Evolutionary conservation across 2,888 invertebrate species (phyloP), one percentile per base, ranked within the genome.

Genomic region (Tetragnatha montana): DNA sequence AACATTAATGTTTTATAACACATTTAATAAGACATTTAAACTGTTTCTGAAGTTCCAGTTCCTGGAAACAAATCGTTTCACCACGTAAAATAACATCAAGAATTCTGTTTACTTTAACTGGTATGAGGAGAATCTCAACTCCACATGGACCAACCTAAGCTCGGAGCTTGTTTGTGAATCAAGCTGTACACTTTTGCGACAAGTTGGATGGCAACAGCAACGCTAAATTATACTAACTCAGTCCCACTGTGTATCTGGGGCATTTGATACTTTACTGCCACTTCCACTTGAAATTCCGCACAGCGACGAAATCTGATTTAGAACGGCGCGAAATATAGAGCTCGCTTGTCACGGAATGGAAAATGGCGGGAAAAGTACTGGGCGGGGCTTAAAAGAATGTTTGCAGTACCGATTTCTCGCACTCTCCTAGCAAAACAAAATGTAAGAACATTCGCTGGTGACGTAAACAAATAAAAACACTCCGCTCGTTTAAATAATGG

Each of bases 291-390:
- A 47, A 69, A 49, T 35, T 81, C 19, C 68, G 17, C 14, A n/a
- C 8, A 19, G 70, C 35, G 70, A 70, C 47, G 70, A 81, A 71
- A 81, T 81, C 49, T 71, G 81, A 71, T 81, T 49, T 81, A 81
- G 49, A 47, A 21, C 49, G 71, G 0, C 35, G 19, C 14, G 21
- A 81, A 81, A 49, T 21, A 17, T 70, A n/a, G 71, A 14, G 8
- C 70, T 49, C 14, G 47, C 71, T 71, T 47, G 81, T 81, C 81
- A 71, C 81, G 82, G 60, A 82, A 82, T 3, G 49, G 49, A 49
- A 75, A 19, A 47, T 19, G 19, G 3, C 14, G 22, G 12, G 19
- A n/a, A n/a, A 51, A 60, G 60, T 47, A 21, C 17, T 10, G 60
- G 17, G 60, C 60, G 17, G 22, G 14, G 17, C 35, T 78, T 78